Evolutionary conservation across 2,888 invertebrate genomes (phyloP).

Genomic region (Lamellibrachia satsuma): DNA sequence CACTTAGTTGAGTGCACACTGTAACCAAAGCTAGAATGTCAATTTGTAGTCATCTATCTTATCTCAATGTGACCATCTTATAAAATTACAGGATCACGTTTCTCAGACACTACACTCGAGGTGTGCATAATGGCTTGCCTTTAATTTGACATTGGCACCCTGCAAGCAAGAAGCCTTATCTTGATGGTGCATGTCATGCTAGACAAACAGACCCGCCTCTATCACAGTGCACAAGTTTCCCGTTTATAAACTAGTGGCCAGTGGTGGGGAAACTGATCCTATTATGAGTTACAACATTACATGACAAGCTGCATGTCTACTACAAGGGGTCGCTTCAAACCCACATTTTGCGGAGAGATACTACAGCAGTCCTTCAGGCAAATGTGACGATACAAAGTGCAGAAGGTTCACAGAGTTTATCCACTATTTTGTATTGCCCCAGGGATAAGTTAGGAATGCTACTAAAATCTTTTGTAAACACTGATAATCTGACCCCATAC

Average conservation of each 20-base stretch:
- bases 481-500: not conserved
- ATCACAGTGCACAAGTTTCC: not conserved
- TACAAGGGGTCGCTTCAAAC: not conserved
- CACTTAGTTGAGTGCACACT: not conserved
- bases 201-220: not conserved
- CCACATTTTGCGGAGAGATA: not conserved
- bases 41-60: not conserved
- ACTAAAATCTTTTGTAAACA: constrained; percentile 14
- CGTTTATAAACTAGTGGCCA: not conserved
- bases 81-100: not conserved
- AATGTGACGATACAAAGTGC: not conserved
- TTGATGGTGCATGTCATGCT: not conserved
- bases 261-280: not conserved
- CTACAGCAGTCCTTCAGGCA: not conserved
- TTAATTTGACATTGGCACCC: not conserved
- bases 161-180: not conserved
- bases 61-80: not conserved
- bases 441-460: not conserved
- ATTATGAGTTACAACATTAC: constrained; percentile 3
- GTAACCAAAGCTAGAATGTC: not conserved
- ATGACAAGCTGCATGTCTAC: not conserved
- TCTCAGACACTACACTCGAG: not conserved
- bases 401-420: not conserved
- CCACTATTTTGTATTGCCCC: not conserved
- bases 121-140: not conserved